Base-by-base conservation (phyloP, 2,888 invertebrate species). In the Erebia palarica region DNA sequence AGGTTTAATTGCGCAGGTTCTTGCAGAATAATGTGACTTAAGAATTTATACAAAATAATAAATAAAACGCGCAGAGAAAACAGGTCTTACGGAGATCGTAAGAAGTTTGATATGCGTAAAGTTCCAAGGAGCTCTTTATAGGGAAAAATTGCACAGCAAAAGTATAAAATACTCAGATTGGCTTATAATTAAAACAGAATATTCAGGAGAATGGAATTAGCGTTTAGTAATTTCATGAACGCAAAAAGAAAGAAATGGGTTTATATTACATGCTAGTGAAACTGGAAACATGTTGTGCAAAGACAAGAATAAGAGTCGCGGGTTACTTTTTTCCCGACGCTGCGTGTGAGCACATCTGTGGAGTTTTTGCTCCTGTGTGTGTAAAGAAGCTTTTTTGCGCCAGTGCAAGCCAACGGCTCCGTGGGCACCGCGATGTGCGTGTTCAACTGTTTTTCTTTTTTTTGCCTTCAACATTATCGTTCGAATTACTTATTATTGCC, bases 261-360 rank as follows among this genome's bases (percentile, higher is more conserved):
- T 74, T 65, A 71, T 74, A 71, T 72, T 61, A 66, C 70, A 69
- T 60, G 47, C 68, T 53, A 66, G 70, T 42, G 65, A 70, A 36
- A 36, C 36, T 36, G 36, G 36, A 36, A 66, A 72, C 68, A 58
- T 72, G 68, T 66, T 75, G 70, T 68, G 68, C 70, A 69, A 75
- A 71, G 71, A 72, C 65, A 72, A 74, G 57, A 70, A 63, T 68
- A 68, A 67, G 63, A 68, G 68, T 73, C 58, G 65, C 73, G 82
- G 79, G 80, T 80, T 77, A 79, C 81, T 88, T 89, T 89, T 90
- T 89, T 84, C 83, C 79, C 78, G 76, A 79, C 86, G 81, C 81
- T 86, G 88, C 87, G 86, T 88, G 88, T 86, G 88, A 88, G 84
- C 88, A 89, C 92, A 92, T 90, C 87, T 90, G 90, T 84, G 79